These are phyloP conservation scores for Bombus fervidus DNA, from an alignment of 1,140 invertebrate species.

Conservation along the genomic window DNA sequence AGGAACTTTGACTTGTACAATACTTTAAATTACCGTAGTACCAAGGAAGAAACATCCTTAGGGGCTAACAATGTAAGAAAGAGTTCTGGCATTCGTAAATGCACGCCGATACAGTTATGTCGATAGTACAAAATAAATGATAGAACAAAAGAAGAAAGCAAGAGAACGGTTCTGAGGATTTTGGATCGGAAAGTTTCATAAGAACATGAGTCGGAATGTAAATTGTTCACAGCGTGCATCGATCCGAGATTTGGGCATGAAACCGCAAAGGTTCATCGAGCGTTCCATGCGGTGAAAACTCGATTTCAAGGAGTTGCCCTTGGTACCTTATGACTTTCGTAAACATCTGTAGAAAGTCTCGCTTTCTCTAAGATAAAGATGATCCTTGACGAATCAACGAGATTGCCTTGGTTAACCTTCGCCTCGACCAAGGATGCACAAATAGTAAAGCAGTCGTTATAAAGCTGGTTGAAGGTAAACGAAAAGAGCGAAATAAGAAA, in stretches of 20 bases:
- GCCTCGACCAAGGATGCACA: background rate
- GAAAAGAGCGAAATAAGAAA: background rate
- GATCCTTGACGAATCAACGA: slow-evolving; percentile 38
- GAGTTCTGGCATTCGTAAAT: background rate
- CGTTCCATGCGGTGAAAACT: slow-evolving; percentile 42
- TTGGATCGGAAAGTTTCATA: background rate
- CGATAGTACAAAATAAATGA: background rate
- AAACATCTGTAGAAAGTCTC: slow-evolving; percentile 63
- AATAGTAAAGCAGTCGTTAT: background rate
- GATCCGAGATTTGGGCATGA: slow-evolving; percentile 15
- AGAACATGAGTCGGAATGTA: background rate
- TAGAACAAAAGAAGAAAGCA: too few species aligned
- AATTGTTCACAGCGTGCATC: background rate
- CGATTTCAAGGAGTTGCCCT: slow-evolving; percentile 58
- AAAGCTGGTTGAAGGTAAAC: background rate
- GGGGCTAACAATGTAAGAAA: background rate
- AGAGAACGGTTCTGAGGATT: background rate
- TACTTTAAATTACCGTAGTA: background rate
- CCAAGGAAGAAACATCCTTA: too few species aligned
- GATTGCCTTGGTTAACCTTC: slow-evolving; percentile 38
- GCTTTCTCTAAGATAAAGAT: slow-evolving; percentile 54
- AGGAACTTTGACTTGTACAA: background rate
- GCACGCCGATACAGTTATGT: background rate
- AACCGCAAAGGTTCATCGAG: slow-evolving; percentile 38
- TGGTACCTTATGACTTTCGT: slow-evolving; percentile 64